Evolutionary conservation across 2,797 vertebrate genomes (phyloP), one percentile per base, ranked within the genome.

Genomic region (Poecilia wingei): DNA sequence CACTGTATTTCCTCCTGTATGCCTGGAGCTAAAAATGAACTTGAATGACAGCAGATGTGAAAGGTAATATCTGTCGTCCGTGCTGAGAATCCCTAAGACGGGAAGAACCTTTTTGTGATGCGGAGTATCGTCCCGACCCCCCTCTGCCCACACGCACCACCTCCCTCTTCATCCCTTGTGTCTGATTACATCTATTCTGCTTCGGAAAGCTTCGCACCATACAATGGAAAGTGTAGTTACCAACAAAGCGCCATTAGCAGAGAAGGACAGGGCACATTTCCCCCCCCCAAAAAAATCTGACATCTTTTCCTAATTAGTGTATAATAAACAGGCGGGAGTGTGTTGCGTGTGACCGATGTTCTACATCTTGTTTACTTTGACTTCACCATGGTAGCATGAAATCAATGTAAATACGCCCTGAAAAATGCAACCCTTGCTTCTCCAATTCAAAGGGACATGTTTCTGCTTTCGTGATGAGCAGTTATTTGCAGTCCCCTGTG

Each of bases 121-220:
- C 92, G 89, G 88, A 87, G 84, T 86, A 87, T 87, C 80, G 64
- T 83, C 80, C 79, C 77, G 22, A 84, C 59, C 57, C 61, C 51
- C 79, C 66, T 64, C 81, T 49, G 45, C 84, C 64, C 84, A 85
- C 90, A 87, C 84, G 81, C 74, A 73, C 79, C 78, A 75, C 86
- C 85, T 82, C 82, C 91, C 84, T 88, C 87, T 82, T 71, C 88
- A 85, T 85, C 83, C 86, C 84, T 84, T 25, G 78, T 91, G 86
- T 93, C 90, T 91, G 93, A 95, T 95, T 94, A 91, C 91, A 95
- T 93, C 90, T 89, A 82, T 88, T 91, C 90, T 94, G 90, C 89
- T 93, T 85, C 84, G 82, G 82, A 88, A 91, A 83, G 91, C 88
- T 85, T 88, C 86, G 78, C 79, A 79, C 66, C 73, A 45, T 87